Base-by-base conservation (phyloP, 2,888 invertebrate genomes). In the Drosophila hawaiiensis region DNA sequence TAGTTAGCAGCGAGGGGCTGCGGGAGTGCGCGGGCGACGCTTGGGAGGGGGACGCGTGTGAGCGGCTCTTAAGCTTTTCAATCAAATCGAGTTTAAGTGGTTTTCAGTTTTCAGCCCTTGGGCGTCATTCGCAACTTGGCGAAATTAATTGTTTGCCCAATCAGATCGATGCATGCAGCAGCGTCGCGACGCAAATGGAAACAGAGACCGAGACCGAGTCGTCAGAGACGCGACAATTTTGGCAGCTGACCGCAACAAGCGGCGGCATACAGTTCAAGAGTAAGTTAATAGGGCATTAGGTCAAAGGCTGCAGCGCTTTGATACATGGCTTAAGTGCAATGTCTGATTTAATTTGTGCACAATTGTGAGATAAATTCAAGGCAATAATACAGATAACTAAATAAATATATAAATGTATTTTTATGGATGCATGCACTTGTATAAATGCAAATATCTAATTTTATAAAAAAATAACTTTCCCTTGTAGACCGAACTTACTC, bases 141-240 rank as follows among this genome's bases (percentile, higher is more conserved):
- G 60, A 77, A 85, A 90, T 90, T 86, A 86, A 86, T 90, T 86
- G 89, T 86, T 90, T 83, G 76, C 67, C 87, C 89, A 90, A 90
- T 86, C 90, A 89, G 85, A 81, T 86, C 83, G 88, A 88, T 85
- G 85, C 78, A 83, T 81, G 88, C 80, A 73, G 66, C 73, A 62
- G 55, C 35, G 39, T n/a, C 52, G 54, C 43, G 16, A 25, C n/a
- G n/a, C 14, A 37, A 50, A 55, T 19, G 12, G n/a, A 14, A 19
- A 25, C 31, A 28, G 33, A 4, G 37, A 22, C 47, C 4, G 28
- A 25, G 35, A 35, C 28, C 28, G 28, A 28, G 28, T 0, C 43
- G 28, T 14, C n/a, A 16, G 29, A 29, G 53, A 61, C 50, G 60
- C n/a, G 28, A 7, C n/a, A n/a, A 29, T 29, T 29, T 39, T 29